Evolutionary conservation across 1,140 invertebrate species (phyloP), one percentile per base, ranked within the genome.

Genomic region (Batillaria attramentaria): DNA sequence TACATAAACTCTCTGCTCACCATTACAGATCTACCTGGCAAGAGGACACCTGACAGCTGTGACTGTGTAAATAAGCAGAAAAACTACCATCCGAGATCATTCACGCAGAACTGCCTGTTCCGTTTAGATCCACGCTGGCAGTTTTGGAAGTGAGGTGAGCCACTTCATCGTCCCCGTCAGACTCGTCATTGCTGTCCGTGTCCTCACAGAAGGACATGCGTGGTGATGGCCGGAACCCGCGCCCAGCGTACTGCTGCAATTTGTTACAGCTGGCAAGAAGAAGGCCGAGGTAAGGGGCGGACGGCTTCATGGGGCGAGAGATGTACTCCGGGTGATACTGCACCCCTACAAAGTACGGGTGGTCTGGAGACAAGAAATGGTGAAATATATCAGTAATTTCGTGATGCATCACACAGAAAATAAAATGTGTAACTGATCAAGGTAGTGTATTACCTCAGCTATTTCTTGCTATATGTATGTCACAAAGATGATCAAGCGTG

Each of bases 241-340:
- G 76, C 33, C 70, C 82, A 3, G 83, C 79, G 65, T 82, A 89
- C 5, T 80, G 79, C 5, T 81, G 50, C 18, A 90, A 81, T 79
- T 88, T 88, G 24, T 87, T 87, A 39, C 79, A 85, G 6, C 87
- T 79, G 3, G 90, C 90, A n/a, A 99, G 92, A 83, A 99, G 94
- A 2, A 99, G 92, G 73, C 99, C 99, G 77, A 99, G 91, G 88
- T 99, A 99, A 5, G 97, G 97, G 4, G 98, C 96, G 43, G 97
- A 98, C 0, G 98, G 98, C 82, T 95, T 95, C 72, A 99, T 91
- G 0, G 98, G 98, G 1, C 98, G 93, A 0, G 97, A 98, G 28
- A 99, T 92, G 91, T 99, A 99, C 90, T 99, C 98, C 0, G 98
- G 98, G 91, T 99, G 98, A 90, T 96, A 99, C 91, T 99, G 99